Evolutionary conservation across 2,113 vertebrate species (phyloP).

Genomic region (Caranx ignobilis): DNA sequence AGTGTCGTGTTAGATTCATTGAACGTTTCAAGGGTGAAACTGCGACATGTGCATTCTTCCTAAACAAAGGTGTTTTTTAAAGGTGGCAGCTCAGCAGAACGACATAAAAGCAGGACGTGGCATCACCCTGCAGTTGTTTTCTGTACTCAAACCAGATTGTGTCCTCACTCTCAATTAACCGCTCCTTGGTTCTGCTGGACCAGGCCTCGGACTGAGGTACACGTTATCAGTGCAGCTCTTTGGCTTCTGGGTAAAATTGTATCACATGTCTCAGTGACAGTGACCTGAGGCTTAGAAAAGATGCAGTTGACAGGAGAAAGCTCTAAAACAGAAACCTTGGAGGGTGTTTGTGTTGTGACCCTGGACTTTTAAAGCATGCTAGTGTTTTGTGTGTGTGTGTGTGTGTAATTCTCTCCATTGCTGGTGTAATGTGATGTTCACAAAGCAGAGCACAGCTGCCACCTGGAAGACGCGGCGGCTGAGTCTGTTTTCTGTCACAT

Average conservation of each 20-base stretch:
- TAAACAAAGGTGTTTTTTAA: constrained; percentile 26
- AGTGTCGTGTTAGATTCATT: not conserved
- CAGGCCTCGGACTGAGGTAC: constrained; percentile 11
- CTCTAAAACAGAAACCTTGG: not conserved
- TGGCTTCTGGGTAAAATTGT: constrained; percentile 24
- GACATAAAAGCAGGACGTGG: not conserved
- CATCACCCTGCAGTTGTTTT: constrained; percentile 32
- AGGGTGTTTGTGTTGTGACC: not conserved
- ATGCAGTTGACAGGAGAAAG: not conserved
- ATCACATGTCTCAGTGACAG: constrained; percentile 39
- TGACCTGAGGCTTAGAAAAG: not conserved
- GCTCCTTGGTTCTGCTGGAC: not conserved
- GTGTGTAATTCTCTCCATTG: not conserved
- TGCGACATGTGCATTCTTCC: not conserved
- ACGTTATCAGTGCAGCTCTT: constrained; percentile 3
- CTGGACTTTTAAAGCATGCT: not conserved
- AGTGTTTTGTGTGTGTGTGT: too few species aligned
- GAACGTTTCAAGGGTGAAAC: not conserved
- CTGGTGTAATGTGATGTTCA: not conserved
- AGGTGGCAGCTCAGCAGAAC: constrained; percentile 6
- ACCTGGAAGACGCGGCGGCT: not conserved
- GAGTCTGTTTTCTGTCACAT: not conserved
- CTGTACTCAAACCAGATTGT: constrained; percentile 12
- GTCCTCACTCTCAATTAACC: constrained; percentile 10
- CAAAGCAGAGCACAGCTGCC: not conserved